Conservation (phyloP, 2,113 vertebrate species). For the Lophius piscatorius region DNA sequence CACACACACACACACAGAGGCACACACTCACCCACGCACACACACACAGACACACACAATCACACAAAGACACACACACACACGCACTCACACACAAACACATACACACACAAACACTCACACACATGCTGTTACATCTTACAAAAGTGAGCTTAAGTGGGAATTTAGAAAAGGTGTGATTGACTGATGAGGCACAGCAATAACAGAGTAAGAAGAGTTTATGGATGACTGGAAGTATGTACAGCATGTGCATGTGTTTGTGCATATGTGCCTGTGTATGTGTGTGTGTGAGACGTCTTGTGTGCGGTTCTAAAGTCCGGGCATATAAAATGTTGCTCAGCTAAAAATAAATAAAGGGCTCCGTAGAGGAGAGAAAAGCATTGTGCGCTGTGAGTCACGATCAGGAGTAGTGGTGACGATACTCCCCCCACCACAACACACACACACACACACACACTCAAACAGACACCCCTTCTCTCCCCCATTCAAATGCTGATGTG, state of each 20-base stretch:
- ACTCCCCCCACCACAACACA: constrained; percentile 11
- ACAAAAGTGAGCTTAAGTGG: no score
- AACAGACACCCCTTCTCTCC: constrained; percentile 28
- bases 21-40: constrained; percentile 4
- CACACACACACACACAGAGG: constrained; percentile 6
- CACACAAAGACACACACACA: no score
- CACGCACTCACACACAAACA: no score
- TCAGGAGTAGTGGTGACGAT: constrained; percentile 64
- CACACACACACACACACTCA: constrained; percentile 29
- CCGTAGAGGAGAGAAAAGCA: constrained; percentile 59
- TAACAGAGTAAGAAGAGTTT: no score
- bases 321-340: constrained; percentile 63
- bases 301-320: constrained; percentile 44
- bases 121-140: neutral
- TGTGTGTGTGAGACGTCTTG: constrained; percentile 33
- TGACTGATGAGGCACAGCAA: no score
- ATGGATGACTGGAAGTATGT: no score
- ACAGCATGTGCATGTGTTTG: constrained; percentile 19
- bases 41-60: constrained; percentile 10
- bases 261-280: no score
- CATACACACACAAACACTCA: no score
- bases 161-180: no score
- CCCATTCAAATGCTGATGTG: constrained; percentile 38
- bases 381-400: constrained; percentile 70
- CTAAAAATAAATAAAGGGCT: constrained; percentile 73